Base-by-base conservation (phyloP, 1,140 invertebrate genomes). In the Drosophila pseudoananassae region DNA sequence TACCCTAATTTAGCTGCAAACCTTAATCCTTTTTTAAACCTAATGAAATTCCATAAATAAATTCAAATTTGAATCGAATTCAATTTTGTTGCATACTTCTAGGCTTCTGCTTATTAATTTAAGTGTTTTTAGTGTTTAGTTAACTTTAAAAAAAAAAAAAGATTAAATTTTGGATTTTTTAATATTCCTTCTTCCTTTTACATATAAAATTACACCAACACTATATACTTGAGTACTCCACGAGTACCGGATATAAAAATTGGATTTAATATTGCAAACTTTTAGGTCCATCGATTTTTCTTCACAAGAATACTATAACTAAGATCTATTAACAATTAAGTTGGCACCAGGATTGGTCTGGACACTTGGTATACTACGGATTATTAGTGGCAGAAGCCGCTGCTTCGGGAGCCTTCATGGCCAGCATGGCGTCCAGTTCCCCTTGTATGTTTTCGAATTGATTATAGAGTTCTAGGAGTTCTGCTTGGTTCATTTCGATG, bases 401-500 rank as follows among this genome's bases (percentile, higher is more conserved):
- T 3, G 47, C 15, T 0, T 43, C 31, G 12, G 60, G 4, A 12
- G 53, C 38, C 43, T 82, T 83, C 84, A 83, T 83, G 8, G 84
- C 83, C 47, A 88, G 45, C 36, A 87, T 89, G 40, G 91, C 78
- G 33, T 92, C 91, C 38, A 92, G 49, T 49, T 92, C 91, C 5
- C 73, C 68, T 54, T 92, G 91, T 3, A 92, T 92, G 12, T 55
- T 72, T 36, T 92, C 91, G 27, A 92, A 90, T 53, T 92, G 91
- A 74, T 91, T 92, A 43, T 79, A 92, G n/a, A 92, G 66, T 14
- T 92, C 79, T 27, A 81, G 23, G 7, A 92, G 49, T 53, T 92
- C 91, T 1, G 85, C 68, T 25, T 92, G 90, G 23, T 81, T 91
- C 91, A 92, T 92, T 58, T 92, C 91, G 8, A 91, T 75, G 46